Conservation (phyloP, 2,888 invertebrate species). For the Trichacis sp. region DNA sequence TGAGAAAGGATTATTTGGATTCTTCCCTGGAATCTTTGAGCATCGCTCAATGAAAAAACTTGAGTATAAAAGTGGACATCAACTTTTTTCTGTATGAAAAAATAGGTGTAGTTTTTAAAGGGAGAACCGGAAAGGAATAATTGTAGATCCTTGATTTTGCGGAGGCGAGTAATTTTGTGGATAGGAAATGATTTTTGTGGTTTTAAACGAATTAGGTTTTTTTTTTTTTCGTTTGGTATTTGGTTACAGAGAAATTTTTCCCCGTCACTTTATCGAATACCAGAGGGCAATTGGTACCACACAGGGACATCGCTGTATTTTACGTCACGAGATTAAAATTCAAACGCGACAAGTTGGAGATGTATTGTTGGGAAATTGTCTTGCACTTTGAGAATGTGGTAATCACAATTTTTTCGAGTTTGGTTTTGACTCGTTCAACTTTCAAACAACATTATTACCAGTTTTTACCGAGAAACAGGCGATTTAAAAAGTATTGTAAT, state of each 20-base stretch:
- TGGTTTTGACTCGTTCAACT: too few relatives aligned
- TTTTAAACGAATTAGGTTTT: not conserved
- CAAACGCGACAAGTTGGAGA: not conserved
- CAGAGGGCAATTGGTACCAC: slow-evolving; percentile 45
- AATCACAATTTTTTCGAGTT: too few relatives aligned
- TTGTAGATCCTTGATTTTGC: not conserved
- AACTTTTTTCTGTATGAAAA: too few relatives aligned
- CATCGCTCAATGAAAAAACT: slow-evolving; percentile 36
- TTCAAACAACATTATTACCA: too few relatives aligned
- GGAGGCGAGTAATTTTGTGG: not conserved
- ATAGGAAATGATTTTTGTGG: not conserved
- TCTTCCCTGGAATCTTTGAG: slow-evolving; percentile 57
- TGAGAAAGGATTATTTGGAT: slow-evolving; percentile 45
- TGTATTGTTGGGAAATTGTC: not conserved
- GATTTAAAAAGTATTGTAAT: too few relatives aligned
- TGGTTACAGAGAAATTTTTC: slow-evolving; percentile 21
- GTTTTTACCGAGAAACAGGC: too few relatives aligned
- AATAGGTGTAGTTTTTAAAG: too few relatives aligned
- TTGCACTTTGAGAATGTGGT: too few relatives aligned
- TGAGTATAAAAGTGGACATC: too few relatives aligned
- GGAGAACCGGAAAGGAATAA: not conserved
- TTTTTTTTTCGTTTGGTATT: not conserved
- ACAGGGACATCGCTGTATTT: slow-evolving; percentile 47
- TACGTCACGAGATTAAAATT: slow-evolving; percentile 21
- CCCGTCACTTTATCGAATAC: slow-evolving; percentile 37